These are phyloP conservation scores for Bicyclus anynana DNA, from an alignment of 1,140 invertebrate species.

Conservation along the genomic window DNA sequence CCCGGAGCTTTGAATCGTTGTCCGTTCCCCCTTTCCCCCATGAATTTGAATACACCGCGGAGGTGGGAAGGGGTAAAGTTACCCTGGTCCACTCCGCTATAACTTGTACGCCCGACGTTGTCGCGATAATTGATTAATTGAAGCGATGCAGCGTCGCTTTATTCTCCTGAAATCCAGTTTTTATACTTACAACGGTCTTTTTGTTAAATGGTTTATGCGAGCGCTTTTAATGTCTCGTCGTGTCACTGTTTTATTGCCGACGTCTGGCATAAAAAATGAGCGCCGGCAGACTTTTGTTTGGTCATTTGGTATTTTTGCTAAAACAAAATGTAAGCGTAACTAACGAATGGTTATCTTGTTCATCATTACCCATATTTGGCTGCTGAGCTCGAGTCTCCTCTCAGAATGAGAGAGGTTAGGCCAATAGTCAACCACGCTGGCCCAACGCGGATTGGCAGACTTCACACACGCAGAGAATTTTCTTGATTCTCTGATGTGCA, in stretches of 20 bases:
- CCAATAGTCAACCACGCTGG: too few species aligned
- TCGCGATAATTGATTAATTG: constrained; percentile 54
- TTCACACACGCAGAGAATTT: too few species aligned
- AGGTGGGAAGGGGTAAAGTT: constrained; percentile 21
- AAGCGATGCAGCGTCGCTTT: constrained; percentile 39
- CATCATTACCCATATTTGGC: too few species aligned
- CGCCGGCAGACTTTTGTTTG: background rate
- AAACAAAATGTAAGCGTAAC: background rate
- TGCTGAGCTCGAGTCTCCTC: too few species aligned
- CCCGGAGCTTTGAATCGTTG: constrained; percentile 20
- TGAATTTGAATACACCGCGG: constrained; percentile 10
- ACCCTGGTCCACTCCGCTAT: constrained; percentile 29
- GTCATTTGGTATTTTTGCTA: background rate
- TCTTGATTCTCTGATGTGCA: too few species aligned
- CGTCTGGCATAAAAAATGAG: constrained; percentile 2
- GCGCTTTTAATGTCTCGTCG: constrained; percentile 18
- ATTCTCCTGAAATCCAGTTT: constrained; percentile 19
- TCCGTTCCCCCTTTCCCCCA: constrained; percentile 6
- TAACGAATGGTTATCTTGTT: background rate
- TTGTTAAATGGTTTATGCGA: constrained; percentile 23
- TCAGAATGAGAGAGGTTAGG: too few species aligned
- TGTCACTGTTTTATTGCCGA: constrained; percentile 11
- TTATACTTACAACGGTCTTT: constrained; percentile 15
- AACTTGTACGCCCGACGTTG: constrained; percentile 38
- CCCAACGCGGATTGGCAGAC: too few species aligned